These are phyloP conservation scores for Erebia ligea DNA, from an alignment of 2,888 invertebrate species.

Conservation along the genomic window DNA sequence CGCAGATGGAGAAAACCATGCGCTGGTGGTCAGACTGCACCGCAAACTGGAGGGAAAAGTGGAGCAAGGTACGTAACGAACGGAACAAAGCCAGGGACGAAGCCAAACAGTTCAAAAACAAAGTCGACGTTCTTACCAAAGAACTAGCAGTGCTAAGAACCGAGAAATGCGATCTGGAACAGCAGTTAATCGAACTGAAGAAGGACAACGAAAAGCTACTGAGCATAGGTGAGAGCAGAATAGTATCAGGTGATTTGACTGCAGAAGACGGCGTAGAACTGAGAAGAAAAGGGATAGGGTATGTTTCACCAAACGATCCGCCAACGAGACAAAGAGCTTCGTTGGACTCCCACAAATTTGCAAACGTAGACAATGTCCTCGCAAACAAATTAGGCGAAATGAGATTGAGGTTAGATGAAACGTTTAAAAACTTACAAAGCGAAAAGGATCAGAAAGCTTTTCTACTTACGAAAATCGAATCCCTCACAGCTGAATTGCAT, in stretches of 20 bases:
- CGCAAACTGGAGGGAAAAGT: conserved; percentile 98
- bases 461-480: conserved; percentile 68
- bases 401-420: conserved; percentile 67
- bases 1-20: conserved; percentile 99
- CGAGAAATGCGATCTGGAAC: conserved; percentile 90
- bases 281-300: conserved; percentile 64
- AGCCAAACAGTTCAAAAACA: conserved; percentile 90
- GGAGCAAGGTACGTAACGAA: conserved; percentile 96
- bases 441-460: conserved; percentile 76
- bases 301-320: conserved; percentile 65
- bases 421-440: conserved; percentile 66
- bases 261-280: conserved; percentile 73
- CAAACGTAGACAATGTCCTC: conserved; percentile 71
- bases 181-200: conserved; percentile 89
- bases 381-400: conserved; percentile 72
- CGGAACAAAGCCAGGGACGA: conserved; percentile 96
- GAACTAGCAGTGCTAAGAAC: conserved; percentile 89
- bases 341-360: conserved; percentile 74
- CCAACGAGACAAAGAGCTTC: conserved; percentile 69
- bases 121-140: conserved; percentile 90
- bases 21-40: conserved; percentile 99
- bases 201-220: conserved; percentile 92
- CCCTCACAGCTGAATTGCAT: conserved; percentile 67
- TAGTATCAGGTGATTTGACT: conserved; percentile 66
- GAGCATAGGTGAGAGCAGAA: conserved; percentile 73